Evolutionary conservation across 2,888 invertebrate species (phyloP).

Genomic region (Polydrusus cervinus): DNA sequence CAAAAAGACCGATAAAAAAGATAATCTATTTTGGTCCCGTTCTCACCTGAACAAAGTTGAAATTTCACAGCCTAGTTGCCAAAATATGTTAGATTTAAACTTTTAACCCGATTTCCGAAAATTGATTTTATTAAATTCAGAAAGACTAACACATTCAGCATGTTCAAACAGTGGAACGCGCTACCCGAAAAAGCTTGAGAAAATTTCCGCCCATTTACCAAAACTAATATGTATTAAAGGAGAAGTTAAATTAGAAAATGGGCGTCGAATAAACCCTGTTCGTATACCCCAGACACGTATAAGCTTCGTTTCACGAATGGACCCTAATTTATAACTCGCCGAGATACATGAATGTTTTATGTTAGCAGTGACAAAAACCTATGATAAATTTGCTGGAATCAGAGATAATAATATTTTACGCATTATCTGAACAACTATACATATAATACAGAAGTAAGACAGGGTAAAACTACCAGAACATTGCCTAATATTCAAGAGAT

Average conservation of each 20-base stretch:
- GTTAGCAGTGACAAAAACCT: conserved; percentile 3
- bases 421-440: not conserved
- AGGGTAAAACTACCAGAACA: too few species aligned
- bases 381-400: conserved; percentile 9
- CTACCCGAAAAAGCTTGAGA: not conserved
- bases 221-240: conserved; percentile 20
- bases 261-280: not conserved
- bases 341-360: conserved; percentile 12
- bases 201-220: conserved; percentile 8
- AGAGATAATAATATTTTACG: not conserved
- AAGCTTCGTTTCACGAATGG: conserved; percentile 4
- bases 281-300: conserved; percentile 18
- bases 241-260: conserved; percentile 18
- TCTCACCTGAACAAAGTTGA: not conserved
- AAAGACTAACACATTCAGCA: conserved; percentile 3
- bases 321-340: conserved; percentile 5
- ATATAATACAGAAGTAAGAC: not conserved
- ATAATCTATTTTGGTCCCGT: too few species aligned
- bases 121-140: not conserved
- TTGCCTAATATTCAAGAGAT: too few species aligned
- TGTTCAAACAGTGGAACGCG: not conserved
- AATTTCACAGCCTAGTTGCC: not conserved
- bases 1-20: too few species aligned
- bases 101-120: not conserved
- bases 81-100: not conserved